phyloP scores from a whole-genome alignment of 2,888 invertebrate genomes.

The Camponotus fellah region DNA sequence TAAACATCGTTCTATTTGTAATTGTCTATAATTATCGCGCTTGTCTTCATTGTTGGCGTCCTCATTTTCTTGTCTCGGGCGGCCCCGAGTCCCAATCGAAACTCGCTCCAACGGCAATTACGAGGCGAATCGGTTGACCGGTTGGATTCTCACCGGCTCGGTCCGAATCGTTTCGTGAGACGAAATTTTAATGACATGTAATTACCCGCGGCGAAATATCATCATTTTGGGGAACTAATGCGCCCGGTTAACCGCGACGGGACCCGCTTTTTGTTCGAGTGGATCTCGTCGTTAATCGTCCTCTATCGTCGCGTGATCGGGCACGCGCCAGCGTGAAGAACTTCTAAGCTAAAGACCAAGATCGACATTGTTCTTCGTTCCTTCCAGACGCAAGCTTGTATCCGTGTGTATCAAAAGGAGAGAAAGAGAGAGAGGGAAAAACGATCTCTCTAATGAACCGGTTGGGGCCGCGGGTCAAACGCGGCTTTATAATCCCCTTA shows the following conservation, averaged over 20 bases:
- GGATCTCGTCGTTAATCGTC: conserved; percentile 55
- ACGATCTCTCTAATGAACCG: conserved; percentile 62
- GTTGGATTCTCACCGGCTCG: conserved; percentile 19
- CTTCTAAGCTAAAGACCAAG: background rate
- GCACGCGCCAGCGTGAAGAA: conserved; percentile 58
- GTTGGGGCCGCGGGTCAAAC: conserved; percentile 64
- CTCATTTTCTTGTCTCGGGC: conserved; percentile 38
- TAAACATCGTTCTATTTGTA: conserved; percentile 17
- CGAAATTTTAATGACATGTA: conserved; percentile 59
- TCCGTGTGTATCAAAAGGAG: background rate
- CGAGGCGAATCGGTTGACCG: conserved; percentile 49
- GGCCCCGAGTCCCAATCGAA: conserved; percentile 15
- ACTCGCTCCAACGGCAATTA: conserved; percentile 42
- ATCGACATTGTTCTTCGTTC: conserved; percentile 73
- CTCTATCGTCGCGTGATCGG: conserved; percentile 64
- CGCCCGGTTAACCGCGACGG: conserved; percentile 57
- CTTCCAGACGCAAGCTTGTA: conserved; percentile 33
- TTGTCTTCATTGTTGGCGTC: conserved; percentile 17
- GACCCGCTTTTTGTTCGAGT: conserved; percentile 38
- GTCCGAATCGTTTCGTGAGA: conserved; percentile 45
- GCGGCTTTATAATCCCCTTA: conserved; percentile 61
- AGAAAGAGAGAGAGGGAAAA: conserved; percentile 12
- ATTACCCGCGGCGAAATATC: conserved; percentile 68
- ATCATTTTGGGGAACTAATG: conserved; percentile 63
- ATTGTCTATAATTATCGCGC: conserved; percentile 26